A percentile compares a stretch with the other conserved stretches of the same genome.
Conservation (phyloP, 2,113 vertebrate genomes). For the Sciurus niger region DNA sequence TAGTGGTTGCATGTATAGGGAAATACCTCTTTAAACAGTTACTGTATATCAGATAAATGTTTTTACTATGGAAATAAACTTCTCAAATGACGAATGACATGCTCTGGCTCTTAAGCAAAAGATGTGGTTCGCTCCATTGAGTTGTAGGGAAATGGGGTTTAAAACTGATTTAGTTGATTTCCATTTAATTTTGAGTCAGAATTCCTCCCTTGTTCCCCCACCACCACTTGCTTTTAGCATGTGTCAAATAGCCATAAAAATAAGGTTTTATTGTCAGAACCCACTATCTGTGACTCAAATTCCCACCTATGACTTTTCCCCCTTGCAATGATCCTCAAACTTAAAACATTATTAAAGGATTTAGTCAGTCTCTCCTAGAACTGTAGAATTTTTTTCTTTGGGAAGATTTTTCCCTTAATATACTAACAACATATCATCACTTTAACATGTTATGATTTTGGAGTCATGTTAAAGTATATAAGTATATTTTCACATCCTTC, state of each 20-base stretch:
- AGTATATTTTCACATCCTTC: not conserved
- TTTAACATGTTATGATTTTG: slow-evolving; percentile 38
- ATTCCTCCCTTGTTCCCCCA: not conserved
- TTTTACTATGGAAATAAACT: slow-evolving; percentile 34
- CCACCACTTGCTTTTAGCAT: slow-evolving; percentile 34
- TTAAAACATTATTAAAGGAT: not conserved
- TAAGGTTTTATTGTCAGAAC: slow-evolving; percentile 38
- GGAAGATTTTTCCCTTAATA: slow-evolving; percentile 56
- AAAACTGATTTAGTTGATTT: slow-evolving; percentile 37
- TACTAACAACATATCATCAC: not conserved
- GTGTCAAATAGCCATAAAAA: slow-evolving; percentile 56
- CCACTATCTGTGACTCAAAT: slow-evolving; percentile 29
- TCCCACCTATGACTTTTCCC: not conserved
- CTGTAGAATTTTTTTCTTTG: slow-evolving; percentile 52
- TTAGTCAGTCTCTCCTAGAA: slow-evolving; percentile 33
- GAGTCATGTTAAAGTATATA: not conserved
- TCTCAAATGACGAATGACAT: slow-evolving; percentile 55
- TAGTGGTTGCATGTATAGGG: not conserved
- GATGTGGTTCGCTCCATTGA: not conserved
- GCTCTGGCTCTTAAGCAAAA: slow-evolving; percentile 19
- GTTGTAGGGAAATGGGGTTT: slow-evolving; percentile 37
- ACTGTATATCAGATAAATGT: not conserved
- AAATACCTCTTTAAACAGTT: not conserved
- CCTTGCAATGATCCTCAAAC: not conserved
- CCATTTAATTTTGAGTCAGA: slow-evolving; percentile 57